Conservation (phyloP, 1,140 invertebrate genomes). For the Mizuhopecten yessoensis region DNA sequence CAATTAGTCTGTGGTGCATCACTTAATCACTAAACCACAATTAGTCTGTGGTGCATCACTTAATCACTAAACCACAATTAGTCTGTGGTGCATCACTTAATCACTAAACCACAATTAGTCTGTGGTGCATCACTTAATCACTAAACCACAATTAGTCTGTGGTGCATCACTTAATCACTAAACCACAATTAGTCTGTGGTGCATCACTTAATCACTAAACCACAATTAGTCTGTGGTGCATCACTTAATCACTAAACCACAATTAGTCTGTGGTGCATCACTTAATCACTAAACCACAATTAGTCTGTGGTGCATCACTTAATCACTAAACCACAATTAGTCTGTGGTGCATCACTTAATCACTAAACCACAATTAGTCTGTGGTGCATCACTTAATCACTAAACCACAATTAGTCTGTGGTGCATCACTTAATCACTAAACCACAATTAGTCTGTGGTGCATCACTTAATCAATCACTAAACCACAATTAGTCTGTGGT, state of each 20-base stretch:
- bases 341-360: neutral
- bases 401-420: neutral
- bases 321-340: neutral
- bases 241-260: neutral
- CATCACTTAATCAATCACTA: neutral
- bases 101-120: neutral
- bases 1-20: neutral
- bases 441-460: neutral
- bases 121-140: neutral
- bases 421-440: neutral
- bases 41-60: neutral
- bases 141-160: neutral
- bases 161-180: neutral
- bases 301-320: neutral
- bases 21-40: neutral
- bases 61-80: neutral
- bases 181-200: neutral
- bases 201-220: neutral
- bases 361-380: neutral
- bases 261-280: neutral
- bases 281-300: neutral
- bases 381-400: neutral
- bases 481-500: neutral
- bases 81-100: neutral
- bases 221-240: neutral